Percentiles rank a stretch among this genome's conserved stretches.
phyloP scores from a whole-genome alignment of 1,140 invertebrate genomes.

The Battus philenor region DNA sequence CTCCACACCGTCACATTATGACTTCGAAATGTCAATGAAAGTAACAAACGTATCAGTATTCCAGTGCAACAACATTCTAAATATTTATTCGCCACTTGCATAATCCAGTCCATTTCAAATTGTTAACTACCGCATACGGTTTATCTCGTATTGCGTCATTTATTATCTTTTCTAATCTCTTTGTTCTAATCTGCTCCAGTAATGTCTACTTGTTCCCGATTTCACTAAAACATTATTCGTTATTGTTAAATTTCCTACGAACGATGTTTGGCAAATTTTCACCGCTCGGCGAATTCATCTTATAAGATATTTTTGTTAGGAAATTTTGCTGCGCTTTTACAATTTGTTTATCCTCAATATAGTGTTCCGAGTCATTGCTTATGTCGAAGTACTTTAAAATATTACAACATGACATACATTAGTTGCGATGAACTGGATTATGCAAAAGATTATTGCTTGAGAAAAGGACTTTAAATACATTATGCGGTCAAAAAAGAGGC shows the following conservation, averaged over 20 bases:
- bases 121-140: slow-evolving; percentile 22
- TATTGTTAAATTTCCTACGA: slow-evolving; percentile 3
- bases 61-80: slow-evolving; percentile 30
- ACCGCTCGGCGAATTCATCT: slow-evolving; percentile 28
- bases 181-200: background rate
- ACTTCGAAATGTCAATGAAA: slow-evolving; percentile 25
- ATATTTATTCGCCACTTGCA: slow-evolving; percentile 28
- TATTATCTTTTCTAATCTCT: slow-evolving; percentile 19
- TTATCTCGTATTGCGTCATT: slow-evolving; percentile 28
- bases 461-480: no score
- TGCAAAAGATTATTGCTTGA: no score
- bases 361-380: no score
- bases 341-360: no score
- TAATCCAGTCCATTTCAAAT: slow-evolving; percentile 38
- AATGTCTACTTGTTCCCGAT: background rate
- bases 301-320: no score
- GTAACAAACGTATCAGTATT: slow-evolving; percentile 34
- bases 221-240: background rate
- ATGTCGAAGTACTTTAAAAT: no score
- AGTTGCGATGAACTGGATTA: no score
- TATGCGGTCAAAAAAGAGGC: no score
- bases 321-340: no score
- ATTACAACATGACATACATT: no score
- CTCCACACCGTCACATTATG: slow-evolving; percentile 23
- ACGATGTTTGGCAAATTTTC: no score